Evolutionary conservation across 2,113 vertebrate genomes (phyloP), one percentile per base, ranked within the genome.

Genomic region (Scortum barcoo): DNA sequence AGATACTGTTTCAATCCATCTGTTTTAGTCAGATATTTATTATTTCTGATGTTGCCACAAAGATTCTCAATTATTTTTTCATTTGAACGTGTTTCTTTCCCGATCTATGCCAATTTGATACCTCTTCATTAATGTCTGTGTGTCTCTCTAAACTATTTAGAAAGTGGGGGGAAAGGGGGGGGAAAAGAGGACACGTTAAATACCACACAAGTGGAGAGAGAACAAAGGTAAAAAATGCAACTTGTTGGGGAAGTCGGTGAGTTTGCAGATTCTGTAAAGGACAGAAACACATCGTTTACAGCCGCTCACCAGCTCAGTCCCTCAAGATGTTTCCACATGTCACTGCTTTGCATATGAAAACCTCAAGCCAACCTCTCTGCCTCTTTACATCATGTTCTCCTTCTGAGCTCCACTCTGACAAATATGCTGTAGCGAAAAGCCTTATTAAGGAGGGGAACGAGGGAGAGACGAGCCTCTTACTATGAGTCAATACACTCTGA

Each of bases 401-500:
- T 67, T 84, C 56, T 56, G 26, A 86, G 61, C 72, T 76, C 14
- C 33, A 48, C 48, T 36, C 22, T 38, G 40, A 78, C 63, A 87
- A 75, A 76, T 50, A 33, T 1, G 36, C 48, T 26, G 1, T 63
- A 73, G 69, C 73, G 58, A 84, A 84, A 76, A 67, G 53, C 63
- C 65, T 69, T 84, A 79, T 77, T 66, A 54, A 28, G 48, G 46
- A 77, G 28, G 20, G 20, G 16, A 80, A 57, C 12, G 10, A 42
- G 50, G 48, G 44, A 76, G 19, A 69, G 42, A 70, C 1, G 6
- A 19, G 66, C 40, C 67, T 73, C 68, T 66, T 65, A 40, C 60
- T 73, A 80, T 2, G 40, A 81, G 78, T 89, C 79, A 71, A 76
- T 76, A 60, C 60, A 38, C 77, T 67, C 71, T 70, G 81, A 84